phyloP scores from a whole-genome alignment of 2,797 vertebrate genomes.

The Thaleichthys pacificus region DNA sequence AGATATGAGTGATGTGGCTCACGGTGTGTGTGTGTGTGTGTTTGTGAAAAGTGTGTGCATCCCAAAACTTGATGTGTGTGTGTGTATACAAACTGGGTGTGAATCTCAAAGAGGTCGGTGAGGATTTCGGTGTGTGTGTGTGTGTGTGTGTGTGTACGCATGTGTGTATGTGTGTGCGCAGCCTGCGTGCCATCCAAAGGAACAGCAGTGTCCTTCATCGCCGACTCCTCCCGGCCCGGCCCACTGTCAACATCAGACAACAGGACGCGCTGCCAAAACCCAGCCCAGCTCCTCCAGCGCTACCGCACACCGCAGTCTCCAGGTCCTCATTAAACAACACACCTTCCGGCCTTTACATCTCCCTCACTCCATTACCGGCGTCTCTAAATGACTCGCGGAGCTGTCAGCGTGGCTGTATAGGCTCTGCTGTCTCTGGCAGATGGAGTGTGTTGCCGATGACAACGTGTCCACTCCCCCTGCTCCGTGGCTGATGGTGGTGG shows the following conservation, averaged over 20 bases:
- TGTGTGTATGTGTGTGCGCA: too few species aligned
- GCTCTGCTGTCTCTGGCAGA: background rate
- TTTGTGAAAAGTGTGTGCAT: too few species aligned
- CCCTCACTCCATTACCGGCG: slow-evolving; percentile 2
- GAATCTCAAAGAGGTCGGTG: too few species aligned
- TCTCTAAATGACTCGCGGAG: background rate
- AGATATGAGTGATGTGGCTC: background rate
- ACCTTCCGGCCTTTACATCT: background rate
- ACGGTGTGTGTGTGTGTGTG: too few species aligned
- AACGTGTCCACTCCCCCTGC: background rate
- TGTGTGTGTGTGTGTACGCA: too few species aligned
- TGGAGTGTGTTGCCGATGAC: background rate
- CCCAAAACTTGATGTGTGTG: too few species aligned
- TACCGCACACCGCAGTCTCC: background rate
- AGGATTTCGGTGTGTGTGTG: too few species aligned
- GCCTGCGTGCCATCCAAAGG: too few species aligned
- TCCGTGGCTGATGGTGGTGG: too few species aligned
- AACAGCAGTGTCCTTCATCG: background rate
- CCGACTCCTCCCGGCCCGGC: background rate
- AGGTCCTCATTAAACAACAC: background rate
- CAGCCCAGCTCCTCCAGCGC: background rate
- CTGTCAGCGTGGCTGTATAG: background rate
- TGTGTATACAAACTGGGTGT: too few species aligned
- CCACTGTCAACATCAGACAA: background rate
- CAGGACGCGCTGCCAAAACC: background rate